Evolutionary conservation across 2,888 invertebrate genomes (phyloP).

Genomic region (Amphiduros pacificus): DNA sequence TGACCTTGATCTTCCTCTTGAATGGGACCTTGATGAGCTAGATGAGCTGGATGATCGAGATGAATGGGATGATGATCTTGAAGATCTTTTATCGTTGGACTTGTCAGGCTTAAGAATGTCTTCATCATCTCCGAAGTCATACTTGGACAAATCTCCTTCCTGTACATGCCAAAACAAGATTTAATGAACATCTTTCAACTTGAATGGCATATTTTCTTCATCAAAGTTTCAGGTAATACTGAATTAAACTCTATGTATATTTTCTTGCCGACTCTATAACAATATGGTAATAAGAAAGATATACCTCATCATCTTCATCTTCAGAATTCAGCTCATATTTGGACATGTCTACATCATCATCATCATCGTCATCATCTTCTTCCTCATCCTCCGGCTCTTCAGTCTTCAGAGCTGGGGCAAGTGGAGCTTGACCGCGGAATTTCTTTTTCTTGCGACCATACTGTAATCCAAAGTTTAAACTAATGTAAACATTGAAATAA

Average conservation of each 20-base stretch:
- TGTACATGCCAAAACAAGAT: conserved; percentile 43
- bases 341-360: conserved; percentile 56
- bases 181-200: neutral
- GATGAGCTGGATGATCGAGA: conserved; percentile 17
- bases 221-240: neutral
- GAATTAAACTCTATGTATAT: too few relatives aligned
- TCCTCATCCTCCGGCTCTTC: conserved; percentile 21
- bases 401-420: neutral
- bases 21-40: conserved; percentile 13
- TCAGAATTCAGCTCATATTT: conserved; percentile 45
- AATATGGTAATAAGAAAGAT: neutral
- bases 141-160: conserved; percentile 73
- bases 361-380: conserved; percentile 61
- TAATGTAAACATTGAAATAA: neutral
- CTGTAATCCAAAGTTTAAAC: conserved; percentile 37
- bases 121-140: conserved; percentile 79
- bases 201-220: neutral
- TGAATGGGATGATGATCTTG: conserved; percentile 31
- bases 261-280: conserved; percentile 1
- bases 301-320: conserved; percentile 35
- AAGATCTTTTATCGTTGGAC: conserved; percentile 20
- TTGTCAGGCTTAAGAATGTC: conserved; percentile 61
- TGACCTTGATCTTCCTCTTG: conserved; percentile 10
- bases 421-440: conserved; percentile 25
- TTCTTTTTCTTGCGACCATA: conserved; percentile 64